Evolutionary conservation across 2,113 vertebrate species (phyloP), one percentile per base, ranked within the genome.

Genomic region (Panthera tigris): DNA sequence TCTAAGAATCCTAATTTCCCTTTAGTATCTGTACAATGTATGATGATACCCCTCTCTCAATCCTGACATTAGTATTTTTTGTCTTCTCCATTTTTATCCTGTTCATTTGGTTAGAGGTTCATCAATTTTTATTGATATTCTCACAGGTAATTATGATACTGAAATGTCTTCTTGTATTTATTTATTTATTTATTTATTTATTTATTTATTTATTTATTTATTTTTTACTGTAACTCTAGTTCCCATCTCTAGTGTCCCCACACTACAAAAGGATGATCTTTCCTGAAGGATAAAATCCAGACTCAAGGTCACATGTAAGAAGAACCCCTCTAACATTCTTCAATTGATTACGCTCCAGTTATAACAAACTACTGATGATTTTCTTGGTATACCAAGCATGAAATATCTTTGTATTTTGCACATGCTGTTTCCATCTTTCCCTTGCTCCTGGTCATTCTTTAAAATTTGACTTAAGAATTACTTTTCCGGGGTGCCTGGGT

Each of bases 271-370:
- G 6, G 10, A 74, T 39, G 36, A 41, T 85, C 4, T 94, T 94
- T 80, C 29, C n/a, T 96, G 45, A 82, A 94, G 55, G 31, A 80
- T 89, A 85, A 95, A 94, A 48, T 90, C 12, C 19, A 86, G 68
- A 90, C 14, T 80, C 33, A 50, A 21, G 31, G 27, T 91, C 33
- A 36, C n/a, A 52, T 14, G 12, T 87, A 63, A 82, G 57, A 57
- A 5, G 57, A 57, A 5, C 31, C 21, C n/a, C 27, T 84, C 41
- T 55, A 73, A 80, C 31, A n/a, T 71, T 66, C n/a, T 74, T 7
- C 55, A 61, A 10, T 55, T 80, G 15, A 2, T 85, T 61, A 76
- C 23, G 27, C 39, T 82, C 57, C 3, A 82, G 36, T 50, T 33
- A 18, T 50, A 69, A 76, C 25, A 66, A 73, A 81, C 18, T 31